Base-by-base conservation (phyloP, 1,140 invertebrate genomes). In the Pygmarrhopalites habei region DNA sequence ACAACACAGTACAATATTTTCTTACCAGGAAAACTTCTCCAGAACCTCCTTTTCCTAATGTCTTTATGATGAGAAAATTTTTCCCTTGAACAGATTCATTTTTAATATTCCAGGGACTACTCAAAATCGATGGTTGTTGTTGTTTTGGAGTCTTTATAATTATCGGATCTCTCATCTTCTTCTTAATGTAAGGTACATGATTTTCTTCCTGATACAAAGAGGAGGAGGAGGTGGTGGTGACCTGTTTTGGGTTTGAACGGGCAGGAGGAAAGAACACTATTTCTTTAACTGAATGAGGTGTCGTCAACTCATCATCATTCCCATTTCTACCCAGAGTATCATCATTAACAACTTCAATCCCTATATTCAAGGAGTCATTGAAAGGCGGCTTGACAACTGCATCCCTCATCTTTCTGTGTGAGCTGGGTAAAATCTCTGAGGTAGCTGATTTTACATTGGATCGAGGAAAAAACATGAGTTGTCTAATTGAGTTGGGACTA, bases 31-130 rank as follows among this genome's bases (percentile, higher is more conserved):
- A 76, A 26, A 84, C 83, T 72, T 82, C 77, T 51, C 82, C 81
- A 51, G 81, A 82, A 61, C 84, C 85, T 10, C 84, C 84, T 60
- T 76, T 75, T 0, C 84, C 84, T 52, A 85, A 72, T 49, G 74
- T 49, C 19, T 74, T 75, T 12, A 79, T 60, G 0, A 79, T 70
- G 7, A 67, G 65, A 65, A 79, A 81, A 4, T 68, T 59, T 58
- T 76, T 74, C 10, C 70, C 73, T 64, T 78, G 77, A 1, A 81
- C 78, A 17, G 25, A 53, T 56, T 70, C 68, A 32, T 30, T 67
- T 19, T 43, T 15, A 46, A 67, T 57, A 14, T 64, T 64, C 68
- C 68, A 67, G 1, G 29, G 28, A 19, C 26, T 63, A n/a, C 21
- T 29, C 5, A 14, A 4, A 32, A 5, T 26, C 32, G 29, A 57